phyloP scores from a whole-genome alignment of 2,113 vertebrate species.

The Phycodurus eques region DNA sequence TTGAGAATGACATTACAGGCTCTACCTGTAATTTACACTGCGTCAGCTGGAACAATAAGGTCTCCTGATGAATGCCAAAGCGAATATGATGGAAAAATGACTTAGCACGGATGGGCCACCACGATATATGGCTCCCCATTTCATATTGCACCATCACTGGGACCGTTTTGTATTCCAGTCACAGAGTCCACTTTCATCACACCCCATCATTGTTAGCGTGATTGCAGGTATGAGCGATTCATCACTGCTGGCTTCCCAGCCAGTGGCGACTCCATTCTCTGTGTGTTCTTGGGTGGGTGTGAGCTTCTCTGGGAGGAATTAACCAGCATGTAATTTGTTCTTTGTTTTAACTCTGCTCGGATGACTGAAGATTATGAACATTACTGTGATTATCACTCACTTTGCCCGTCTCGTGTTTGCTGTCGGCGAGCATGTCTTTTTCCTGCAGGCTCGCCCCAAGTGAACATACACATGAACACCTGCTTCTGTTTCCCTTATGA shows the following conservation, averaged over 20 bases:
- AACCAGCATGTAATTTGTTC: constrained; percentile 52
- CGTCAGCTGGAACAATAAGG: constrained; percentile 49
- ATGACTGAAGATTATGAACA: constrained; percentile 54
- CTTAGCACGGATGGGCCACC: constrained; percentile 22
- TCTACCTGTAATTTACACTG: constrained; percentile 66
- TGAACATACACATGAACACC: constrained; percentile 29
- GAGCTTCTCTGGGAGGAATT: constrained; percentile 12
- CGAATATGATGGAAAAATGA: constrained; percentile 41
- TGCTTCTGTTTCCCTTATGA: neutral
- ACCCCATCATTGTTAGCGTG: constrained; percentile 55
- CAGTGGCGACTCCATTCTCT: constrained; percentile 28
- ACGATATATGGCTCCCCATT: constrained; percentile 6
- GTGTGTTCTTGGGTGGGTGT: constrained; percentile 13
- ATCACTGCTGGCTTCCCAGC: constrained; percentile 47
- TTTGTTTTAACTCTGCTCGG: constrained; percentile 53
- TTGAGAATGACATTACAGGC: constrained; percentile 55
- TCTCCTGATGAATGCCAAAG: constrained; percentile 52
- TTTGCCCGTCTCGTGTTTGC: constrained; percentile 47
- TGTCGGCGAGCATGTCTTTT: constrained; percentile 15
- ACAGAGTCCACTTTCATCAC: constrained; percentile 26
- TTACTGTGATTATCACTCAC: constrained; percentile 58
- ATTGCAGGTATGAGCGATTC: constrained; percentile 49
- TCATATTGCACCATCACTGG: constrained; percentile 8
- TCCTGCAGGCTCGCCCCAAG: constrained; percentile 11
- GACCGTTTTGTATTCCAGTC: constrained; percentile 23